Base-by-base conservation (phyloP, 2,888 invertebrate species). In the Epistrophe eligans region DNA sequence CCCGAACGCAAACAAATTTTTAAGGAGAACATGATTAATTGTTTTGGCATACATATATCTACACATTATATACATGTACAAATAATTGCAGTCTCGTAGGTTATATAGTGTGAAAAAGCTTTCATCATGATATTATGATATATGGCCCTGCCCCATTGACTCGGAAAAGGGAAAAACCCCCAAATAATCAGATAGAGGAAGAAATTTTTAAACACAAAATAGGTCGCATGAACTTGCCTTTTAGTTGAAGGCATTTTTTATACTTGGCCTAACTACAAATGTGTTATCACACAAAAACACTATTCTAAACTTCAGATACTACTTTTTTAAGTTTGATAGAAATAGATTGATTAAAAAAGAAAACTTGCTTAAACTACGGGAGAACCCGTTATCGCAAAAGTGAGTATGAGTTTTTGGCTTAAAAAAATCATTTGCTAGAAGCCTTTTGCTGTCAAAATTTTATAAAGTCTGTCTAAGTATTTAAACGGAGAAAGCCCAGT, bases 1-100 rank as follows among this genome's bases (percentile, higher is more conserved):
- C 43, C 72, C 28, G 52, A 77, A 77, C 10, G 52, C 17, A 73
- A 48, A 58, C 28, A 74, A 74, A 40, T 73, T 77, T 74, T 74
- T 70, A 74, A 74, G 48, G 70, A 84, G 64, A 66, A 79, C 55
- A 70, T 70, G 77, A 85, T 85, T 77, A 85, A 85, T 85, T 77
- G 73, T 62, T 77, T 77, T 77, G 81, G 77, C 60, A 62, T 77
- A 72, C 57, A n/a, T 19, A 24, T 62, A 2, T 58, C 35, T 11
- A 35, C 6, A 35, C 7, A 28, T 57, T 32, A 32, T 6, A 6
- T 35, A 5, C 10, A 11, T 58, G n/a, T 13, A 35, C 10, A 50
- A 32, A 50, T 19, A 77, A 81, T 77, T 85, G 84, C 84, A 84
- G n/a, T 55, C 66, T 50, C 35, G 13, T 28, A n/a, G 38, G 38